Evolutionary conservation across 2,113 vertebrate genomes (phyloP).

Genomic region (Litocranius walleri): DNA sequence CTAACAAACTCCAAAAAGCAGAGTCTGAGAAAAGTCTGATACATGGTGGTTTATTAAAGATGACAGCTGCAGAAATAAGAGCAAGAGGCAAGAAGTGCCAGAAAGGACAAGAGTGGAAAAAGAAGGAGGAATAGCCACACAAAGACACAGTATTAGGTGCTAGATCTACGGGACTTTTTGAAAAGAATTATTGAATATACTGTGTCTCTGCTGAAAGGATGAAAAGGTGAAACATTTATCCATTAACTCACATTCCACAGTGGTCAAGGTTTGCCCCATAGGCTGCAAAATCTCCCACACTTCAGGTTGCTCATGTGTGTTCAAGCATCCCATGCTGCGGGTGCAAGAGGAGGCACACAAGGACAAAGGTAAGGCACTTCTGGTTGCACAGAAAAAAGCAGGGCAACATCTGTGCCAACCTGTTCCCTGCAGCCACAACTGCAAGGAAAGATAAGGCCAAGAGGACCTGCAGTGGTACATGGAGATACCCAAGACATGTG

Average conservation of each 20-base stretch:
- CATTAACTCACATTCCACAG: background rate
- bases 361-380: background rate
- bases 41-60: background rate
- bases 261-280: background rate
- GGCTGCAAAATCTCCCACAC: background rate
- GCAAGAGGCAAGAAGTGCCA: accelerated
- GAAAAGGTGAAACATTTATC: background rate
- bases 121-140: background rate
- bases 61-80: background rate
- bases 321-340: background rate
- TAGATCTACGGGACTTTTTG: background rate
- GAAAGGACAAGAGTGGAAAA: background rate
- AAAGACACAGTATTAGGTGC: background rate
- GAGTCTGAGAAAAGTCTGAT: background rate
- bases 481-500: background rate
- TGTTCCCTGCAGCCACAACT: background rate
- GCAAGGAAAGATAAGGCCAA: background rate
- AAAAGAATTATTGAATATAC: background rate
- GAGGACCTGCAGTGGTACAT: background rate
- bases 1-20: background rate
- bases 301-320: background rate
- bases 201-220: background rate
- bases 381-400: background rate
- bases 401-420: background rate
- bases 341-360: background rate